Conservation (phyloP, 2,797 vertebrate genomes). For the Hephaestus fuliginosus region DNA sequence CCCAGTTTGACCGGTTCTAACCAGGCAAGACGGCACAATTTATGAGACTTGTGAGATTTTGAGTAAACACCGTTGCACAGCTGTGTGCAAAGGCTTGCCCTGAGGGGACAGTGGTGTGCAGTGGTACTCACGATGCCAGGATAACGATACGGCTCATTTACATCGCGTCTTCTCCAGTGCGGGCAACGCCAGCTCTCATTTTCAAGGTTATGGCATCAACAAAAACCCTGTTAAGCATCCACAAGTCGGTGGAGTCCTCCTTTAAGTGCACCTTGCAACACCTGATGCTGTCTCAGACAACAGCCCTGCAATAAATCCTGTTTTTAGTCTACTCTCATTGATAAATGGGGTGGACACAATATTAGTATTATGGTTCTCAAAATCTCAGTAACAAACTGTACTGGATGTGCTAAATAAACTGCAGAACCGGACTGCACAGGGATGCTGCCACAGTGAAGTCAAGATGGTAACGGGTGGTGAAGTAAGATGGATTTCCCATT, state of each 20-base stretch:
- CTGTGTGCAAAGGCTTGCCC: slow-evolving; percentile 24
- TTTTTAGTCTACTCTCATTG: not conserved
- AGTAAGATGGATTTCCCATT: not conserved
- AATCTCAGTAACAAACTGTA: not conserved
- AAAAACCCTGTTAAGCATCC: not conserved
- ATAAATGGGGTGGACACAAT: not conserved
- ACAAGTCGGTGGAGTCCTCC: too few relatives aligned
- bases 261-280: not conserved
- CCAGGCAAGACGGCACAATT: slow-evolving; percentile 19
- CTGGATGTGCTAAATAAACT: not conserved
- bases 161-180: not conserved
- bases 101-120: slow-evolving; percentile 23
- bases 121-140: slow-evolving; percentile 22
- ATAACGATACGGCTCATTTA: slow-evolving; percentile 48
- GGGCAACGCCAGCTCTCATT: not conserved
- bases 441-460: not conserved
- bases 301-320: not conserved
- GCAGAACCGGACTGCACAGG: too few relatives aligned
- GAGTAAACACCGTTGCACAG: slow-evolving; percentile 32
- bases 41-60: slow-evolving; percentile 14
- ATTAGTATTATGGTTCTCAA: too few relatives aligned
- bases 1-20: slow-evolving; percentile 34
- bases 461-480: not conserved
- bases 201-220: slow-evolving; percentile 26
- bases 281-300: not conserved